These are phyloP conservation scores for Diogma glabrata DNA, from an alignment of 2,888 invertebrate genomes.

Conservation along the genomic window DNA sequence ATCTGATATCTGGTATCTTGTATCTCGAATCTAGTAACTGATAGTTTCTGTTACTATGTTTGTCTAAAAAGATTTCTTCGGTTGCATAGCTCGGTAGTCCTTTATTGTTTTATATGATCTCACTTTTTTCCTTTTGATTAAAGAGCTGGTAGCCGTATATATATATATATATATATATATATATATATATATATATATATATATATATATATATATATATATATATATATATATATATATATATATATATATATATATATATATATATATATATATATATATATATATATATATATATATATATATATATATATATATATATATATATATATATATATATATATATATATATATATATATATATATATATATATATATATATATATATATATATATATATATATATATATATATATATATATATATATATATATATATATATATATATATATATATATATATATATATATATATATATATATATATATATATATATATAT, in stretches of 20 bases:
- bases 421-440: constrained; percentile 3
- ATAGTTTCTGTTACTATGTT: too few relatives aligned
- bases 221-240: constrained; percentile 3
- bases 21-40: too few relatives aligned
- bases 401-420: constrained; percentile 3
- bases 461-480: constrained; percentile 1
- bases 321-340: constrained; percentile 3
- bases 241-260: constrained; percentile 3
- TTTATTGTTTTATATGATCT: too few relatives aligned
- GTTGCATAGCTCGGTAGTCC: too few relatives aligned
- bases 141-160: background rate
- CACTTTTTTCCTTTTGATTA: too few relatives aligned
- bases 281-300: constrained; percentile 3
- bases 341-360: background rate
- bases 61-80: too few relatives aligned
- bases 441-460: constrained; percentile 3
- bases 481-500: too few relatives aligned
- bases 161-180: background rate
- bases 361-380: constrained; percentile 1
- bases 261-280: constrained; percentile 1
- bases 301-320: constrained; percentile 1
- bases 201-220: background rate
- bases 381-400: constrained; percentile 1
- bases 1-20: too few relatives aligned
- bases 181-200: constrained; percentile 1